Evolutionary conservation across 2,888 invertebrate genomes (phyloP).

Genomic region (Epiblema foenella): DNA sequence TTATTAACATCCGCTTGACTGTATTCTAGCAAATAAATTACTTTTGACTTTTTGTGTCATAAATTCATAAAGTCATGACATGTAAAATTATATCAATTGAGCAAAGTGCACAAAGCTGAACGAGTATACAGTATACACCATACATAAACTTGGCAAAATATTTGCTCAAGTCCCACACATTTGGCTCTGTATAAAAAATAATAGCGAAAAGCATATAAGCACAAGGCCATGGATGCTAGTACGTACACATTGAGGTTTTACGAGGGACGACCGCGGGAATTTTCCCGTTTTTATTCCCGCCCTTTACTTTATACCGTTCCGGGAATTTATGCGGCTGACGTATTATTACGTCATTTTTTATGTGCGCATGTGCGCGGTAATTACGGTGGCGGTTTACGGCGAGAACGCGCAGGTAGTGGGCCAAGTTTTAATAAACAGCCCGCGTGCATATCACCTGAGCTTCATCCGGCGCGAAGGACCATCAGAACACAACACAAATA

Average conservation of each 20-base stretch:
- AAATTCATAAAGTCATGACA: neutral
- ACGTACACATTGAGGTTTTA: constrained; percentile 33
- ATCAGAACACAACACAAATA: too few relatives aligned
- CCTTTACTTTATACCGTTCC: constrained; percentile 37
- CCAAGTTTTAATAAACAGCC: constrained; percentile 35
- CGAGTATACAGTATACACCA: neutral
- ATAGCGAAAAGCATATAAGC: constrained; percentile 40
- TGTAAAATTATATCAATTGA: constrained; percentile 9
- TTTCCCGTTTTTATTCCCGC: constrained; percentile 36
- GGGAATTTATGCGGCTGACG: constrained; percentile 42
- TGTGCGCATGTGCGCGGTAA: constrained; percentile 34
- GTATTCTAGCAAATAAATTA: too few relatives aligned
- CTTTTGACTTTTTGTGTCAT: too few relatives aligned
- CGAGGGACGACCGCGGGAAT: constrained; percentile 42
- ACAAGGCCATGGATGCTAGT: constrained; percentile 38
- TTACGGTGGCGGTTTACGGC: constrained; percentile 23
- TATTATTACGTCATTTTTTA: constrained; percentile 44
- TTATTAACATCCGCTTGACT: too few relatives aligned
- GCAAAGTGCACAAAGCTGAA: constrained; percentile 13
- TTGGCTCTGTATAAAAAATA: constrained; percentile 41
- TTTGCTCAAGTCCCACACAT: constrained; percentile 33
- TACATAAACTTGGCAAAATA: constrained; percentile 32
- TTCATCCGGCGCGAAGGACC: neutral
- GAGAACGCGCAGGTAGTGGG: neutral
- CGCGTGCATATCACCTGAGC: neutral